These are phyloP conservation scores for Coptotermes formosanus DNA, from an alignment of 1,140 invertebrate genomes.

Conservation along the genomic window DNA sequence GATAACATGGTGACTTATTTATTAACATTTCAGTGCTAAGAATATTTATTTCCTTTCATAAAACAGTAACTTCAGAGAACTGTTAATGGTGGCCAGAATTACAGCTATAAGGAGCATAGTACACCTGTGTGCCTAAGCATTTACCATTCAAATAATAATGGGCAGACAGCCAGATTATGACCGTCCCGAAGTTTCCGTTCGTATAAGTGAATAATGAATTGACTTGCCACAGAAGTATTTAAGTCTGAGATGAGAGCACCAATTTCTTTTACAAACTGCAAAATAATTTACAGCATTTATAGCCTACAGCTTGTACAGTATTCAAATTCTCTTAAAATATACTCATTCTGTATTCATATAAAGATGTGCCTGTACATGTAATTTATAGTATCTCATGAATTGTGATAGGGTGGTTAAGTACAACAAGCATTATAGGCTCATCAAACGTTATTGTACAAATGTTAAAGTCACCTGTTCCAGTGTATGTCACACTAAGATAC, in stretches of 20 bases:
- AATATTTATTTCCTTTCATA: too few species aligned
- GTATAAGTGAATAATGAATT: background rate
- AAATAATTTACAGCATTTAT: background rate
- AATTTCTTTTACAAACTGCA: background rate
- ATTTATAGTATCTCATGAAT: conserved; percentile 9
- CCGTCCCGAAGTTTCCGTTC: background rate
- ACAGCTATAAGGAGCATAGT: background rate
- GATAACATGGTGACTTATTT: too few species aligned
- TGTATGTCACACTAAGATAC: background rate
- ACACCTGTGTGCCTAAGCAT: background rate
- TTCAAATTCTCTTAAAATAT: background rate
- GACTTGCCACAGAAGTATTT: background rate
- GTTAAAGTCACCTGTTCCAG: background rate
- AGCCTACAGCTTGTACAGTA: background rate
- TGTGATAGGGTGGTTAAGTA: background rate
- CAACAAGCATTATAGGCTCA: background rate
- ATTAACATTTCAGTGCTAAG: too few species aligned
- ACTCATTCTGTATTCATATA: background rate
- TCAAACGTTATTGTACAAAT: background rate
- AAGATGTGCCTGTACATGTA: conserved; percentile 6
- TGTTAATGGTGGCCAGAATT: background rate
- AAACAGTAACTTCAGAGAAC: too few species aligned
- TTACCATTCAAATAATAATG: background rate
- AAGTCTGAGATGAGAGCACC: background rate
- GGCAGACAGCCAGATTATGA: background rate